Evolutionary conservation across 2,113 vertebrate genomes (phyloP), one percentile per base, ranked within the genome.

Genomic region (Aleadryas rufinucha): DNA sequence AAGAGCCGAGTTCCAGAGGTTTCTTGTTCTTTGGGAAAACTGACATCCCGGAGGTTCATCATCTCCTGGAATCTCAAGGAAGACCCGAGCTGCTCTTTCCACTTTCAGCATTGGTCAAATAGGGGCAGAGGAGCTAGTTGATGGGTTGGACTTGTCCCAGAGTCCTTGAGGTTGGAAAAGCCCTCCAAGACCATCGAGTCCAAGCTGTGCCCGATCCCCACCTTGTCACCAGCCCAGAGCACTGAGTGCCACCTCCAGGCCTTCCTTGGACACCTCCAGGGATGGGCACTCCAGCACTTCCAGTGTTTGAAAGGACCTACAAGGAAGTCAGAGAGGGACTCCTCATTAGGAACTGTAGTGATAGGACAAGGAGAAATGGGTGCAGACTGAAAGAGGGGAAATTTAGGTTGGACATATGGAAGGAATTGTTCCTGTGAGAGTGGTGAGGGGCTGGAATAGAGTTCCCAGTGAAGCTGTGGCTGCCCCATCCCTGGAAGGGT

Each of bases 291-390:
- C 37, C 76, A 19, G 6, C 50, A 42, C 7, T 37, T 33, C 31
- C 77, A 39, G 23, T 11, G 45, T 24, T 42, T 52, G 50, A 52
- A 65, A 19, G 22, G 3, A 35, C 12, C 13, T 14, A 3, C 35
- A 50, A 13, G 44, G 77, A 24, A 20, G 33, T 7, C 13, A 20
- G 33, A 66, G 28, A 4, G 23, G 37, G 16, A 11, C 5, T 74
- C 7, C 1, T 72, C 30, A 9, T 50, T 4, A 14, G 59, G 37
- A 37, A 2, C 2, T 2, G 37, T 4, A 9, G 16, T 33, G 68
- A 20, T 4, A 57, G 60, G 44, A 39, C 28, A 21, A 23, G 23
- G 37, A 66, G 52, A 33, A 37, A 37, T 6, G 28, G 37, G 3
- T 66, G 24, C 16, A 52, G 5, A 39, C 19, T n/a, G 37, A 52